These are phyloP conservation scores for Vultur gryphus DNA, from an alignment of 2,797 vertebrate genomes.

Conservation along the genomic window DNA sequence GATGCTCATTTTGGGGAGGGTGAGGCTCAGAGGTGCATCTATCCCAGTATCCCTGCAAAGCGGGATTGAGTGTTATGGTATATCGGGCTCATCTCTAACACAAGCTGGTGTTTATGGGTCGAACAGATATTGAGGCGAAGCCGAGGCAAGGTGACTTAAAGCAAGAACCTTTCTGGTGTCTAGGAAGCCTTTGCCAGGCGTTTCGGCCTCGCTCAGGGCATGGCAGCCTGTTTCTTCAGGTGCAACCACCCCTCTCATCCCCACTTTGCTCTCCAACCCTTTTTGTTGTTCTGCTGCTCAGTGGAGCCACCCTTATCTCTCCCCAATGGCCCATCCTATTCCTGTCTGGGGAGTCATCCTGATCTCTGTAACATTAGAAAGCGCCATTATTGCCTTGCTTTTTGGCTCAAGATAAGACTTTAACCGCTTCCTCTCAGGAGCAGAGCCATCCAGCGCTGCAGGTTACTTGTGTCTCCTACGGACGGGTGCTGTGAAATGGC, in stretches of 20 bases:
- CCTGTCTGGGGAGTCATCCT: neutral
- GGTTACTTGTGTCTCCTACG: rapidly evolving
- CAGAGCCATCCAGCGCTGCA: neutral
- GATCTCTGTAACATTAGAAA: neutral
- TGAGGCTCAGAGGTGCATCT: neutral
- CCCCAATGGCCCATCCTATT: neutral
- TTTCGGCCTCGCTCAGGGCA: neutral
- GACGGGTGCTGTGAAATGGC: neutral
- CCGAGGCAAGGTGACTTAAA: neutral
- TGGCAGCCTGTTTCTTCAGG: rapidly evolving
- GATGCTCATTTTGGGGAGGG: neutral
- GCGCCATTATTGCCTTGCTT: neutral
- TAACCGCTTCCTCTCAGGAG: neutral
- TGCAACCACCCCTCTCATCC: neutral
- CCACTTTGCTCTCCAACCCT: neutral
- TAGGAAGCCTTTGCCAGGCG: rapidly evolving
- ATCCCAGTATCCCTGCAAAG: neutral
- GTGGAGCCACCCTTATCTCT: neutral
- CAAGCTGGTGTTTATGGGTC: neutral
- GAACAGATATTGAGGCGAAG: rapidly evolving
- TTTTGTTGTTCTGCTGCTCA: neutral
- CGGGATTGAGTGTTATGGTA: rapidly evolving
- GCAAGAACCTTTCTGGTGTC: neutral
- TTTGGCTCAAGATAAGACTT: neutral
- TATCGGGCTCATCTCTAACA: neutral